Base-by-base conservation (phyloP, 2,888 invertebrate species). In the Steinernema carpocapsae region DNA sequence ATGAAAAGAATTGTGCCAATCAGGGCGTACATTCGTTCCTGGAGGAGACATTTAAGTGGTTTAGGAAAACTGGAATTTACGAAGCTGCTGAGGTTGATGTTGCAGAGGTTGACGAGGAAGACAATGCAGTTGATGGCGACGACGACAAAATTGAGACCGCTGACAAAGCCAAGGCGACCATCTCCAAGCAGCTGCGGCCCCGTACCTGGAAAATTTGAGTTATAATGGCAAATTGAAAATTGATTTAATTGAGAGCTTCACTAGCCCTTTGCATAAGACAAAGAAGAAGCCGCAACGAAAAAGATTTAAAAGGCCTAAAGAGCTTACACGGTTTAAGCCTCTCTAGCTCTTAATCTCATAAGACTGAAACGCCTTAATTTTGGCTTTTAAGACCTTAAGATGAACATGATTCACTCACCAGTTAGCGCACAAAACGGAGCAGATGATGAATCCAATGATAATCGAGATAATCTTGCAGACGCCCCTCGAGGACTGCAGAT, bases 401-500 rank as follows among this genome's bases (percentile, higher is more conserved):
- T n/a, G n/a, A 17, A 6, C n/a, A 10, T 6, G n/a, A n/a, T n/a
- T 6, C 4, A 24, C 56, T 37, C 22, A 70, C 70, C 70, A 70
- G n/a, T 37, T 70, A 6, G 70, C 70, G 70, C 70, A 70, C 37
- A 70, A 42, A 24, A 70, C 37, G 2, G 70, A 37, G 70, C 70
- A 70, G 70, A 70, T 29, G 70, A 42, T 22, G 70, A 70, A 70
- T 32, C 70, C 70, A 17, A 70, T 70, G 70, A 70, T 70, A n/a
- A 70, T 37, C n/a, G 37, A 43, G 42, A 70, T 37, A 7, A 70
- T 32, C 70, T 70, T 70, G 70, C 17, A 19, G 42, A 70, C 24
- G 4, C 70, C 70, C 10, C 43, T 32, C 10, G 70, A 42, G 37
- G 42, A 22, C 42, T 43, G 70, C 42, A 70, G n/a, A 22, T 70